Conservation (phyloP, 2,888 invertebrate genomes). For the Scaptomyza flava region DNA sequence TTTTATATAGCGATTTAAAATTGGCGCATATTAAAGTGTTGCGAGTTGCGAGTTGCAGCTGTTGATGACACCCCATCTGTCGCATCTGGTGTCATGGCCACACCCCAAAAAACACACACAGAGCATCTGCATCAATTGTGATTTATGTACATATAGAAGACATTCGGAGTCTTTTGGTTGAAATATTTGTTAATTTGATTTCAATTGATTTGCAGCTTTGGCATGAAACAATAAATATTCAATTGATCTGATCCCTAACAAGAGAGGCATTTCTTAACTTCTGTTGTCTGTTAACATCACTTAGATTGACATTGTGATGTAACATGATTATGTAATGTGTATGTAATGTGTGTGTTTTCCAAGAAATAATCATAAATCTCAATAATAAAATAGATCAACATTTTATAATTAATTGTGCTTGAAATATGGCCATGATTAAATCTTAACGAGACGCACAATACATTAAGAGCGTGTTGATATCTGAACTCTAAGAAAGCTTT, state of each 20-base stretch:
- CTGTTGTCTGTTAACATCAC: too few species aligned
- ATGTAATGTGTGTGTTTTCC: too few species aligned
- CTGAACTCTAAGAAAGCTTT: too few species aligned
- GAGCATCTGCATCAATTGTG: constrained; percentile 38
- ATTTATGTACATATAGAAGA: constrained; percentile 28
- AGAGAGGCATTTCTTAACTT: not conserved
- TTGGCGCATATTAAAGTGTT: constrained; percentile 48
- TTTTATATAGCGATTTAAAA: constrained; percentile 50
- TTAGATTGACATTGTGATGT: too few species aligned
- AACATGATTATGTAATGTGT: too few species aligned
- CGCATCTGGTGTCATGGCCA: constrained; percentile 35
- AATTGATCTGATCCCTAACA: constrained; percentile 3
- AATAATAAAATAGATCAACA: too few species aligned
- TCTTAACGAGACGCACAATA: too few species aligned
- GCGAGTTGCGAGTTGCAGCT: constrained; percentile 37
- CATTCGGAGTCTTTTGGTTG: constrained; percentile 1
- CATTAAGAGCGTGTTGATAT: too few species aligned
- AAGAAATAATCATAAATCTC: too few species aligned
- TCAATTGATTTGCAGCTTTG: constrained; percentile 16
- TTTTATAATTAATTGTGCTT: too few species aligned
- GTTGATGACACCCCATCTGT: constrained; percentile 50
- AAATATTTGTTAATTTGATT: constrained; percentile 14
- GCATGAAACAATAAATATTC: not conserved
- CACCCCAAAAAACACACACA: constrained; percentile 26
- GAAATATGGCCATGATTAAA: too few species aligned